A percentile compares a stretch with the other conserved stretches of the same genome.
Evolutionary conservation across 2,888 invertebrate genomes (phyloP).

Genomic region (Rhagonycha fulva): DNA sequence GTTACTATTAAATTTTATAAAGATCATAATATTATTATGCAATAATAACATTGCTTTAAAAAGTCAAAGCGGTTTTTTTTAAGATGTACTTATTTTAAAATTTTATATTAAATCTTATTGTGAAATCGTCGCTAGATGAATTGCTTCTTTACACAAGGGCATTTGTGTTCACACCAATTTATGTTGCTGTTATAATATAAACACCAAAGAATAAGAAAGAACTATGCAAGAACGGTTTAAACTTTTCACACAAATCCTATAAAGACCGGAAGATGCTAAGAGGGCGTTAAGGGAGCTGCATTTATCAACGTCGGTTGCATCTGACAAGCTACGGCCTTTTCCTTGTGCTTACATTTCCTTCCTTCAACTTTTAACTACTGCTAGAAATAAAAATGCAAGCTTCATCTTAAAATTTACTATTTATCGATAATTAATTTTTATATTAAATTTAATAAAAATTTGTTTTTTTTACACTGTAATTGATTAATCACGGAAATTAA

Average conservation of each 20-base stretch:
- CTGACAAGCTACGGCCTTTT: slow-evolving; percentile 23
- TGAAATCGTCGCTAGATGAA: not conserved
- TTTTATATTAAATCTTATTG: not conserved
- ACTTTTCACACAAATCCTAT: slow-evolving; percentile 12
- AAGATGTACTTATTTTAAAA: not conserved
- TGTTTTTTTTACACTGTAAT: not conserved
- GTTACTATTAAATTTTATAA: too few species aligned
- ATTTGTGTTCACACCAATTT: not conserved
- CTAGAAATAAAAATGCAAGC: not conserved
- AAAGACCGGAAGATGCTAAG: slow-evolving; percentile 16
- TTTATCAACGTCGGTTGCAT: slow-evolving; percentile 26
- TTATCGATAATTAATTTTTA: not conserved
- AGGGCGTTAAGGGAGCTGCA: slow-evolving; percentile 19
- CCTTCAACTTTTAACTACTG: not conserved
- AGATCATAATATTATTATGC: too few species aligned
- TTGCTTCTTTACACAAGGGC: not conserved
- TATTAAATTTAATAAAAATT: not conserved
- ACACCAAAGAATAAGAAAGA: slow-evolving; percentile 3
- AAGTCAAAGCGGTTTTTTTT: not conserved
- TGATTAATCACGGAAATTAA: not conserved
- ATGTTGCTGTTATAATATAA: slow-evolving; percentile 3
- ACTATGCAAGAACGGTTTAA: not conserved
- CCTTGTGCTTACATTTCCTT: slow-evolving; percentile 17
- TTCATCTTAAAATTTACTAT: not conserved
- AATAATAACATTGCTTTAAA: not conserved